These are phyloP conservation scores for Spatula clypeata DNA, from an alignment of 2,797 vertebrate species.

Conservation along the genomic window DNA sequence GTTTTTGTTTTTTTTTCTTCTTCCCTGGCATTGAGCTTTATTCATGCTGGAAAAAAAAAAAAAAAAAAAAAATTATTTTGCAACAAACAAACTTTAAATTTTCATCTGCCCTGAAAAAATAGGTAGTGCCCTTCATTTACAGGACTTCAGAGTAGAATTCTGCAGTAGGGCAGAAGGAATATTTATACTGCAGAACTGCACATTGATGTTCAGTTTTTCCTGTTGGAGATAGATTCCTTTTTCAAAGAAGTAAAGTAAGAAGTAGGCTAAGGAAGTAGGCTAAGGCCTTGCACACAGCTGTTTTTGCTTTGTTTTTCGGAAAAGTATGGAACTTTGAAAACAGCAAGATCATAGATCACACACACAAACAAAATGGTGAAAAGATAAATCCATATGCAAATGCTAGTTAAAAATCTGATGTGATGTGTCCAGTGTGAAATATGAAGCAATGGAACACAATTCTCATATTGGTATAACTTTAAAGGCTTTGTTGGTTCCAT, in stretches of 20 bases:
- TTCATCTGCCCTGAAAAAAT: background rate
- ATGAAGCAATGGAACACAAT: background rate
- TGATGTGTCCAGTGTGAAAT: background rate
- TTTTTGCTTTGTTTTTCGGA: background rate
- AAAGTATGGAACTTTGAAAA: background rate
- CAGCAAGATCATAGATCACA: background rate
- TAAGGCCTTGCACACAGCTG: background rate
- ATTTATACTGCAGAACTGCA: background rate
- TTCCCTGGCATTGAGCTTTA: background rate
- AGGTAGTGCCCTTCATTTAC: background rate
- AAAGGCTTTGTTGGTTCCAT: background rate
- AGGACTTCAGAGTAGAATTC: background rate
- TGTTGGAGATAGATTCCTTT: background rate
- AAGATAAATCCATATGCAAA: background rate
- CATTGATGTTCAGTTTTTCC: background rate
- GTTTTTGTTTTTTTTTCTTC: background rate
- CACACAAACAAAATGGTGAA: background rate
- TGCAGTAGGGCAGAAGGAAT: background rate
- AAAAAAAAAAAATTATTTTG: background rate
- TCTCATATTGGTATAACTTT: background rate
- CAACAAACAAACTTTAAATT: background rate
- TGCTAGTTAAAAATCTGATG: background rate
- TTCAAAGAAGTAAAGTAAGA: background rate
- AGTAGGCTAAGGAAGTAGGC: background rate
- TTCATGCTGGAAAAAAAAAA: background rate